phyloP scores from a whole-genome alignment of 2,888 invertebrate genomes.

The Masnerella sp. region DNA sequence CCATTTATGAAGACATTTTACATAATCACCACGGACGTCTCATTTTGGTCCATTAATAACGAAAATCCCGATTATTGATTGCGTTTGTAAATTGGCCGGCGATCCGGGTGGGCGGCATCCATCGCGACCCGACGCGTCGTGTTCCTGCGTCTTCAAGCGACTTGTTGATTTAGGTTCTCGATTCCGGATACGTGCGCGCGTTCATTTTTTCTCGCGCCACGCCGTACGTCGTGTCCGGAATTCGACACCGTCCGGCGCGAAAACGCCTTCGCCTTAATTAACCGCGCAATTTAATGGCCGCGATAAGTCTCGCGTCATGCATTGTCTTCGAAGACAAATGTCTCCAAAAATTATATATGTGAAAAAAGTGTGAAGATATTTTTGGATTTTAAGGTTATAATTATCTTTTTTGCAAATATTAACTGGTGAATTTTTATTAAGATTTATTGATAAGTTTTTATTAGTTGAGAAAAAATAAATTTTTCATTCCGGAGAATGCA shows the following conservation, averaged over 20 bases:
- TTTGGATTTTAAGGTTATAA: too few species aligned
- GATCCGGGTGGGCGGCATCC: conserved; percentile 66
- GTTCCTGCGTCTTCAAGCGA: conserved; percentile 57
- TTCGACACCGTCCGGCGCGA: conserved; percentile 50
- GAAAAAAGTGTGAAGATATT: too few species aligned
- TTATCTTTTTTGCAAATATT: too few species aligned
- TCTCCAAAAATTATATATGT: too few species aligned
- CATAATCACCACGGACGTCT: conserved; percentile 3
- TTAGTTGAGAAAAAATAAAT: too few species aligned
- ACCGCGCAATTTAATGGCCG: conserved; percentile 61
- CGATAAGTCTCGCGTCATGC: conserved; percentile 50
- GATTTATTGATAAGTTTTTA: too few species aligned
- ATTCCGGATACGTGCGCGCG: conserved; percentile 53
- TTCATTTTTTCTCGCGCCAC: conserved; percentile 55
- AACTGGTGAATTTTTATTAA: too few species aligned
- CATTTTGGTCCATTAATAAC: conserved; percentile 11
- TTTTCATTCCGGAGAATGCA: too few species aligned
- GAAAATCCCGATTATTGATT: conserved; percentile 25
- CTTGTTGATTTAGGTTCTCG: conserved; percentile 67
- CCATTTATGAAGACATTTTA: conserved; percentile 17
- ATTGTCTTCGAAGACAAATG: too few species aligned
- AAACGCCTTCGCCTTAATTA: conserved; percentile 54
- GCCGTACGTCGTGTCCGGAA: conserved; percentile 50
- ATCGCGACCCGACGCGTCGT: conserved; percentile 54
- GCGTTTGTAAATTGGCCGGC: conserved; percentile 63